Evolutionary conservation across 2,888 invertebrate genomes (phyloP).

Genomic region (Drosophila atripex): DNA sequence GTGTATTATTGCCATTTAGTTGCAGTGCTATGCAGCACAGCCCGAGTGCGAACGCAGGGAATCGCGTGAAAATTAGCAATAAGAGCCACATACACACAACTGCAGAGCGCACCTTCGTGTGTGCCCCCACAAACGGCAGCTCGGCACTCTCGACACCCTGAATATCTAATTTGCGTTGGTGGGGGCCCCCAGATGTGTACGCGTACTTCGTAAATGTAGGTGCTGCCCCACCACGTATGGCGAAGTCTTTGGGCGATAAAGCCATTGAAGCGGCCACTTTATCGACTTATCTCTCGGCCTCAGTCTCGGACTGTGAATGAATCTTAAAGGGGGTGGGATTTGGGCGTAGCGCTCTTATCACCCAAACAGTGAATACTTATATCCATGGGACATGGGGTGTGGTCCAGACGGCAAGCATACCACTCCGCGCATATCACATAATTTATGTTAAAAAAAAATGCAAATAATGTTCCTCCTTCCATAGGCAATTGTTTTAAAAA

Average conservation of each 20-base stretch:
- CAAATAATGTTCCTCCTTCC: background rate
- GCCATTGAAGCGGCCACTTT: conserved; percentile 23
- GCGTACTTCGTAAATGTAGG: conserved; percentile 23
- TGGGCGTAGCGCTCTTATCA: conserved; percentile 47
- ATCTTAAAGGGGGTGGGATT: conserved; percentile 36
- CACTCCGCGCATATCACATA: conserved; percentile 19
- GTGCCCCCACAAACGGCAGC: background rate
- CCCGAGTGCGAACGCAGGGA: conserved; percentile 14
- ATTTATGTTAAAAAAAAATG: background rate
- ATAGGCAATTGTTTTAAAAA: no score
- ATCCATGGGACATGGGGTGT: conserved; percentile 57
- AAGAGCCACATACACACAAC: conserved; percentile 18
- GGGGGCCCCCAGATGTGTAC: conserved; percentile 19
- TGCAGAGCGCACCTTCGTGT: background rate
- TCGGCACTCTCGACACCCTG: conserved; percentile 1
- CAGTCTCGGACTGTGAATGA: conserved; percentile 1
- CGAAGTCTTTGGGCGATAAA: conserved; percentile 8
- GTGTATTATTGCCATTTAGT: conserved; percentile 24
- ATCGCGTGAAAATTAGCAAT: conserved; percentile 17
- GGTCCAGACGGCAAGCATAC: conserved; percentile 51
- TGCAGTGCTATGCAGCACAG: background rate
- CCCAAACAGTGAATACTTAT: conserved; percentile 29
- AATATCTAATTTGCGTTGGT: conserved; percentile 41
- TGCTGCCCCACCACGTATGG: conserved; percentile 40
- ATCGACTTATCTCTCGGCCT: conserved; percentile 19